A percentile compares a stretch with the other conserved stretches of the same genome.
These are phyloP conservation scores for Philhelius pedissequus DNA, from an alignment of 2,888 invertebrate genomes.

Conservation along the genomic window DNA sequence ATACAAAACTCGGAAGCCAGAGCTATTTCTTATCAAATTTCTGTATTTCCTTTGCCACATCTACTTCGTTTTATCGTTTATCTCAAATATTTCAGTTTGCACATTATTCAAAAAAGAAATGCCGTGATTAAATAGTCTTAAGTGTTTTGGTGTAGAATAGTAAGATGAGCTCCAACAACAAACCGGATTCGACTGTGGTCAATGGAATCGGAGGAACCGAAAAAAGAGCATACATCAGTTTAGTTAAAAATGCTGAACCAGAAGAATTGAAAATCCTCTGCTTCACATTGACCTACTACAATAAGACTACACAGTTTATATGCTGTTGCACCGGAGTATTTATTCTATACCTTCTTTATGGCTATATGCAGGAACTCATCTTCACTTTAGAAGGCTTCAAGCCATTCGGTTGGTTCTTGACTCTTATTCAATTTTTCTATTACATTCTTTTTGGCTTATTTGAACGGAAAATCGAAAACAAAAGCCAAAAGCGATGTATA, in stretches of 20 bases:
- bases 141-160: neutral
- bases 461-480: slow-evolving; percentile 83
- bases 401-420: slow-evolving; percentile 94
- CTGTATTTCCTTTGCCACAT: neutral
- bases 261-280: slow-evolving; percentile 84
- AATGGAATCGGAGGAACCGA: neutral
- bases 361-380: slow-evolving; percentile 94
- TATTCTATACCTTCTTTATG: slow-evolving; percentile 92
- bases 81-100: neutral
- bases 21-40: neutral
- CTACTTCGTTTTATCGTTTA: neutral
- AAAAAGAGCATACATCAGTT: slow-evolving; percentile 2
- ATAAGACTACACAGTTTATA: slow-evolving; percentile 84
- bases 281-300: slow-evolving; percentile 85
- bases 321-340: slow-evolving; percentile 90
- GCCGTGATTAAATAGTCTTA: neutral
- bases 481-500: slow-evolving; percentile 85
- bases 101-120: neutral
- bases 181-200: slow-evolving; percentile 27
- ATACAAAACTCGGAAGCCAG: neutral
- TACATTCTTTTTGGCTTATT: slow-evolving; percentile 89
- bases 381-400: slow-evolving; percentile 94
- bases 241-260: slow-evolving; percentile 27
- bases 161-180: slow-evolving; percentile 40
- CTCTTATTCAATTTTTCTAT: slow-evolving; percentile 93